Evolutionary conservation across 2,888 invertebrate genomes (phyloP), one percentile per base, ranked within the genome.

Genomic region (Arctia plantaginis): DNA sequence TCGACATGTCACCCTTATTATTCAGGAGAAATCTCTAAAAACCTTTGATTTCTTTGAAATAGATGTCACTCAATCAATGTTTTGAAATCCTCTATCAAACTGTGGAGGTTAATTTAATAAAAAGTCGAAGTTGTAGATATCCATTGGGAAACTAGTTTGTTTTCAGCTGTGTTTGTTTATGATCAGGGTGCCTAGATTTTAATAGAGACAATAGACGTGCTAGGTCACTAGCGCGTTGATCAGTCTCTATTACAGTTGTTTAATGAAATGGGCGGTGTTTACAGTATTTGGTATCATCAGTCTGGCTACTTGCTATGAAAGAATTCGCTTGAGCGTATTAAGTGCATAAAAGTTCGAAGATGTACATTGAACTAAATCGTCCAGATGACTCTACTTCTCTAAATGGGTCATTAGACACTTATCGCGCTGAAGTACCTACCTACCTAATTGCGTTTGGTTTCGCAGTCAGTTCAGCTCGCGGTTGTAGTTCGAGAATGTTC

Each of bases 401-500:
- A 78, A 82, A 81, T 74, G 72, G 79, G 72, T 77, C 78, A 80
- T 72, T 62, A 76, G 77, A 66, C 73, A 76, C 76, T 80, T 81
- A 78, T 76, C 75, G 69, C 59, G 69, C 66, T 66, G 66, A 82
- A 78, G 72, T 77, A 76, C 74, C 71, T 74, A 75, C 73, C 75
- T 76, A 76, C 76, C 72, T 84, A 79, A 84, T 80, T 84, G 80
- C 80, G 66, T 77, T 73, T 75, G 69, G 62, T 77, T 78, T 80
- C 67, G 65, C 68, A 74, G 69, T 70, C 64, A 69, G 74, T 73
- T 80, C 64, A 62, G 71, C 47, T 51, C 70, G 77, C 70, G 77
- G 77, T 82, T 83, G 78, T 79, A 75, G 80, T 76, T 71, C 75
- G 81, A 55, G 70, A 81, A 84, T 73, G 78, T 80, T 84, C 75